Evolutionary conservation across 2,113 vertebrate species (phyloP).

Genomic region (Eonycteris spelaea): DNA sequence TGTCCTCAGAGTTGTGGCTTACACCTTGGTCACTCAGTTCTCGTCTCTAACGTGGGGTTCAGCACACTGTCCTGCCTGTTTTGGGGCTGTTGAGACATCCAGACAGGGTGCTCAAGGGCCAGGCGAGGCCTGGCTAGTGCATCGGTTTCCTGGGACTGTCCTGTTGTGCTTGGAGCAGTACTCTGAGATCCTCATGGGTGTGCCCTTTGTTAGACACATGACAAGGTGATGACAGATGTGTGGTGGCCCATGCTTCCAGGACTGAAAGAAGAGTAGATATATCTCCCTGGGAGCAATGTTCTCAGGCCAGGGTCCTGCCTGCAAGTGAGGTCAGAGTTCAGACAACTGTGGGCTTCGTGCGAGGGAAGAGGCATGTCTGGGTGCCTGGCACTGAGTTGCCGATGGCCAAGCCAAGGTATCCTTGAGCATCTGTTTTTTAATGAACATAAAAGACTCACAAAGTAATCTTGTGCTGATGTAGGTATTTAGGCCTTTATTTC

Average conservation of each 20-base stretch:
- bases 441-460: neutral
- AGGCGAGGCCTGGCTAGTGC: fast-evolving
- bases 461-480: neutral
- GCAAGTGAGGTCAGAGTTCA: fast-evolving
- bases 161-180: neutral
- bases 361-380: fast-evolving
- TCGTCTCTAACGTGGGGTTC: neutral
- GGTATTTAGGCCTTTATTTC: neutral
- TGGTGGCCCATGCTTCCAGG: neutral
- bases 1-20: neutral
- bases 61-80: too few relatives aligned
- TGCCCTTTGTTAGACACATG: neutral
- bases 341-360: fast-evolving
- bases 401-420: neutral
- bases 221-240: neutral
- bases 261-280: neutral
- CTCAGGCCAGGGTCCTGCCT: neutral
- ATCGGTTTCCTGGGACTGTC: neutral
- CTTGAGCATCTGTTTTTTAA: neutral
- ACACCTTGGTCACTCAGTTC: neutral
- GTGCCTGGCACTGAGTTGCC: neutral
- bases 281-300: neutral
- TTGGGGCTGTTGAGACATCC: neutral
- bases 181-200: neutral
- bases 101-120: too few relatives aligned